Base-by-base conservation (phyloP, 2,888 invertebrate genomes). In the Caenorhabditis sinica region DNA sequence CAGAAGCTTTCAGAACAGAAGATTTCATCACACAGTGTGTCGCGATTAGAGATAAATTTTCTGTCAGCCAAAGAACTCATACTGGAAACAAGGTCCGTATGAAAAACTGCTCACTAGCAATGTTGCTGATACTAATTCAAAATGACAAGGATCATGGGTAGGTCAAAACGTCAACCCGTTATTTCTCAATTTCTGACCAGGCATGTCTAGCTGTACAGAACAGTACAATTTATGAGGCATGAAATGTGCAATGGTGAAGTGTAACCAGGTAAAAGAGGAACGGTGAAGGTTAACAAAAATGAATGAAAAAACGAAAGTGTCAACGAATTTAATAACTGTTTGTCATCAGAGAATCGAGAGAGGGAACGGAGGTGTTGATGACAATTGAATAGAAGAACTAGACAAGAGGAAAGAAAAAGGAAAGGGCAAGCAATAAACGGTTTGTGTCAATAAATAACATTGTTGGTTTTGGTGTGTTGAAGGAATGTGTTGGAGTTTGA, bases 361-460 rank as follows among this genome's bases (percentile, higher is more conserved):
- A 30, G 30, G 25, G 74, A 53, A 74, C 74, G 61, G 69, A 25
- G 8, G 40, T 6, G 56, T 20, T 43, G 9, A 30, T 40, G 33
- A 33, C 25, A 23, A 17, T 60, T 43, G 61, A 15, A 13, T n/a
- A 43, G 25, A 30, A 71, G 15, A 25, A 30, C 33, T 17, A 43
- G 45, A 45, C 25, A 49, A 36, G 17, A 20, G 33, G 28, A 11
- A 30, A 43, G 33, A 15, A 43, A 43, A 23, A 15, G 43, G 28
- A 30, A 71, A 71, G 56, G 58, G 28, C 71, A 65, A 65, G 66
- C 65, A 51, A 75, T 75, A 65, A 75, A 74, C 51, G 74, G 63
- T 53, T 65, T 75, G 43, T 75, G 75, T 75, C 75, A 75, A 75
- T 66, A 75, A 75, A 75, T 75, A 75, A 66, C 66, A 61, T 20